phyloP scores from a whole-genome alignment of 2,113 vertebrate species.

The Tragelaphus scriptus region DNA sequence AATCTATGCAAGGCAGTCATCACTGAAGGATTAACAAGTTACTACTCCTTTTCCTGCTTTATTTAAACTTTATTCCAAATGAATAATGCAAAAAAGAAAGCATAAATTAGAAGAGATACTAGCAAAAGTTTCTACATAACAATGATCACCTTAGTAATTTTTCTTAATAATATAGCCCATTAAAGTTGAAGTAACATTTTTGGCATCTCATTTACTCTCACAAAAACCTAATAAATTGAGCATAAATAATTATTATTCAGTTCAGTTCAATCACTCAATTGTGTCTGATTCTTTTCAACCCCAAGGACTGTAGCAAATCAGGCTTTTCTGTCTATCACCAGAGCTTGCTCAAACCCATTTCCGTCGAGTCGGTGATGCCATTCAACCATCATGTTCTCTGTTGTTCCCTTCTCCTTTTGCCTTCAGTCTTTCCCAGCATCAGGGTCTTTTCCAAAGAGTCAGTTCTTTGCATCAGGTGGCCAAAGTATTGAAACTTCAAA shows the following conservation, averaged over 20 bases:
- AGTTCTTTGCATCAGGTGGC: neutral
- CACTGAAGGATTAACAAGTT: neutral
- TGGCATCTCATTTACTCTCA: neutral
- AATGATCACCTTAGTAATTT: neutral
- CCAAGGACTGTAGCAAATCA: neutral
- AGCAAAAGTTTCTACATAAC: neutral
- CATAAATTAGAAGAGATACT: neutral
- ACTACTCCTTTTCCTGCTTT: neutral
- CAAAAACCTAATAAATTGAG: neutral
- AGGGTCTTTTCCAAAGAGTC: neutral
- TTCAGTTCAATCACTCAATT: neutral
- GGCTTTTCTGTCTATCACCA: neutral
- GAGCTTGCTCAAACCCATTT: neutral
- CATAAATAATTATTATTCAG: neutral
- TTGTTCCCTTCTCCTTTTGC: neutral
- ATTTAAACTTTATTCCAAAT: neutral
- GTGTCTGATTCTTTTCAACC: neutral
- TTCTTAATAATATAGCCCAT: neutral
- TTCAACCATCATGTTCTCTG: neutral
- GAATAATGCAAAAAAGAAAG: neutral
- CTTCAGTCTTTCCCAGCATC: neutral
- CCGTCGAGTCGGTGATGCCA: rapidly evolving
- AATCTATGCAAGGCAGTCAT: neutral
- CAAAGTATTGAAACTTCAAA: neutral
- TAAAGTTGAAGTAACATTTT: neutral